Percentiles rank a stretch among this genome's conserved stretches.
These are phyloP conservation scores for Drosophila nebulosa DNA, from an alignment of 1,140 invertebrate genomes.

Conservation along the genomic window DNA sequence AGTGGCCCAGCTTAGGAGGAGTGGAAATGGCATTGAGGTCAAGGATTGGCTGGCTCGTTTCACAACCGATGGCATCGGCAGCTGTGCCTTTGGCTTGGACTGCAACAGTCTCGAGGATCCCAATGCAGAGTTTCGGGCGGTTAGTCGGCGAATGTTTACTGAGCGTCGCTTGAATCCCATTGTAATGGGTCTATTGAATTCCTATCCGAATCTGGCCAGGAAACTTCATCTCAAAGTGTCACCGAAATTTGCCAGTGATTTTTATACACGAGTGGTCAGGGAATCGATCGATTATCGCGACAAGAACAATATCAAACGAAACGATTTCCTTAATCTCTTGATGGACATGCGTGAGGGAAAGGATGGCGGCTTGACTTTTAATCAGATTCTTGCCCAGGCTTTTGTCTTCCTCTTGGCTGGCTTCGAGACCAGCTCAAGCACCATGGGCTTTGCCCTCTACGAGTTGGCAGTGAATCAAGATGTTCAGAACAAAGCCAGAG, in stretches of 20 bases:
- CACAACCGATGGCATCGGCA: conserved; percentile 84
- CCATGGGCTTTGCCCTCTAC: conserved; percentile 81
- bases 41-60: conserved; percentile 82
- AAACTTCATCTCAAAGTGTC: conserved; percentile 59
- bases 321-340: conserved; percentile 83
- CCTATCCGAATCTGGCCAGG: conserved; percentile 38
- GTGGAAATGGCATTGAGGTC: conserved; percentile 38
- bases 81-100: conserved; percentile 84
- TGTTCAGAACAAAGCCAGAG: conserved; percentile 81
- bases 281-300: conserved; percentile 81
- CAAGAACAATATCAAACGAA: conserved; percentile 80
- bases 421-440: conserved; percentile 82
- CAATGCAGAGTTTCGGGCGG: conserved; percentile 82
- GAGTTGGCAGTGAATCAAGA: conserved; percentile 81
- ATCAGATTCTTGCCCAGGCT: conserved; percentile 82
- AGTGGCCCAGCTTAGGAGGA: background rate
- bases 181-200: conserved; percentile 30
- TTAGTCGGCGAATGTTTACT: conserved; percentile 60
- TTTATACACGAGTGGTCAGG: conserved; percentile 81
- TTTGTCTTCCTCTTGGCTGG: conserved; percentile 86
- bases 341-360: conserved; percentile 35
- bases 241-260: conserved; percentile 79
- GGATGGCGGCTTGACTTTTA: conserved; percentile 51
- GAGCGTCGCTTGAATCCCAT: conserved; percentile 28
- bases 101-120: conserved; percentile 82